phyloP scores from a whole-genome alignment of 1,140 invertebrate species.

The Drosophila elegans region DNA sequence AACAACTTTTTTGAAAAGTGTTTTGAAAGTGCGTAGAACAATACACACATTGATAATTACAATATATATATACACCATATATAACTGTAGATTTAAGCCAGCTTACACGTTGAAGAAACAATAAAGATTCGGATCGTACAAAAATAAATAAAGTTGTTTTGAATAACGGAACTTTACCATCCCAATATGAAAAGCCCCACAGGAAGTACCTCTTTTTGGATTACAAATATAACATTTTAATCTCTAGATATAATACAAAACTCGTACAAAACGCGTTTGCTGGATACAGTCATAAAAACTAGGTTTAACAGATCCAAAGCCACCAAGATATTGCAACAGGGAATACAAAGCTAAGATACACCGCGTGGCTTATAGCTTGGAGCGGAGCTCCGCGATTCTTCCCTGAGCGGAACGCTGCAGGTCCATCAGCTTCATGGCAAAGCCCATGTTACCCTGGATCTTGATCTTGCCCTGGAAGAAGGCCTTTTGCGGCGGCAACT shows the following conservation, averaged over 20 bases:
- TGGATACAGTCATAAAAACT: slow-evolving; percentile 6
- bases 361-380: slow-evolving; percentile 88
- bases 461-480: slow-evolving; percentile 98
- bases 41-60: slow-evolving; percentile 47
- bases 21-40: slow-evolving; percentile 53
- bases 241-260: slow-evolving; percentile 58
- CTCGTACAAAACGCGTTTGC: slow-evolving; percentile 6
- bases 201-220: too few species aligned
- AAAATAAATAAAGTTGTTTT: slow-evolving; percentile 26
- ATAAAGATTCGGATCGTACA: slow-evolving; percentile 80
- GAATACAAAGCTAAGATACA: slow-evolving; percentile 17
- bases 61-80: slow-evolving; percentile 59
- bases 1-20: slow-evolving; percentile 65
- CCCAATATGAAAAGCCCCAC: too few species aligned
- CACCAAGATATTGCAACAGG: slow-evolving; percentile 22
- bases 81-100: slow-evolving; percentile 66
- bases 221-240: slow-evolving; percentile 43
- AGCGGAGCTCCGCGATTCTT: slow-evolving; percentile 90
- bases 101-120: slow-evolving; percentile 77
- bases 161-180: not conserved
- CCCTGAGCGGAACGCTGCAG: slow-evolving; percentile 90
- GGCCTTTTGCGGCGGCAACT: slow-evolving; percentile 97
- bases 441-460: slow-evolving; percentile 95
- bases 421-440: slow-evolving; percentile 97
- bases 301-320: slow-evolving; percentile 28